Evolutionary conservation across 2,113 vertebrate species (phyloP).

Genomic region (Malurus melanocephalus): DNA sequence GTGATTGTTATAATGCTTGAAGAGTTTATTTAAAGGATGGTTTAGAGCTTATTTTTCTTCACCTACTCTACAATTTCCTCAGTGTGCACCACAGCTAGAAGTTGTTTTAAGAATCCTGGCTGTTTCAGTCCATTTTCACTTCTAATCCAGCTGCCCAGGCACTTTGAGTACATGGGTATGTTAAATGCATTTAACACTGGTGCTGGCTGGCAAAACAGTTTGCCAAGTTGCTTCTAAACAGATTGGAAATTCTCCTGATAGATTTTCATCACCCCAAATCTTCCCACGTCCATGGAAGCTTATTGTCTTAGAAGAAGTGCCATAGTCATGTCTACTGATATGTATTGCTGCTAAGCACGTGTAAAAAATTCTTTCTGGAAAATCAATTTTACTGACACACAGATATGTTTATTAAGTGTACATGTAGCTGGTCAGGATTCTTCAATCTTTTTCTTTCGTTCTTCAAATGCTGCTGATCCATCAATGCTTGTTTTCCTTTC

Average conservation of each 20-base stretch:
- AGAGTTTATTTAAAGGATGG: background rate
- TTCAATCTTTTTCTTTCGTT: background rate
- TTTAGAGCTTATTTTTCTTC: background rate
- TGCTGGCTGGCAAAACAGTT: background rate
- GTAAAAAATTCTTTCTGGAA: background rate
- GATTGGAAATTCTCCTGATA: background rate
- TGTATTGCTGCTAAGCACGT: background rate
- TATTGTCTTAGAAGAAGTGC: background rate
- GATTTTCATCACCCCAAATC: background rate
- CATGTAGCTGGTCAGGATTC: background rate
- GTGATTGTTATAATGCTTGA: background rate
- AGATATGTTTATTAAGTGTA: background rate
- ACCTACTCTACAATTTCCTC: background rate
- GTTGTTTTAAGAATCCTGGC: background rate
- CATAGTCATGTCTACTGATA: background rate
- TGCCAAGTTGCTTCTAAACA: background rate
- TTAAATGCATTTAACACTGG: background rate
- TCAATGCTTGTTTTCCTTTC: background rate
- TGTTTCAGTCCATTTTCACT: background rate
- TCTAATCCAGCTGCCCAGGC: background rate
- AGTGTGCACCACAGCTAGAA: background rate
- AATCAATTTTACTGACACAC: background rate
- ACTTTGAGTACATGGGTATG: background rate
- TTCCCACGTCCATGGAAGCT: fast-evolving
- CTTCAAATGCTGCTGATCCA: background rate